Percentiles rank a stretch among this genome's conserved stretches.
Conservation (phyloP, 2,888 invertebrate species). For the Linnaemya tessellans region DNA sequence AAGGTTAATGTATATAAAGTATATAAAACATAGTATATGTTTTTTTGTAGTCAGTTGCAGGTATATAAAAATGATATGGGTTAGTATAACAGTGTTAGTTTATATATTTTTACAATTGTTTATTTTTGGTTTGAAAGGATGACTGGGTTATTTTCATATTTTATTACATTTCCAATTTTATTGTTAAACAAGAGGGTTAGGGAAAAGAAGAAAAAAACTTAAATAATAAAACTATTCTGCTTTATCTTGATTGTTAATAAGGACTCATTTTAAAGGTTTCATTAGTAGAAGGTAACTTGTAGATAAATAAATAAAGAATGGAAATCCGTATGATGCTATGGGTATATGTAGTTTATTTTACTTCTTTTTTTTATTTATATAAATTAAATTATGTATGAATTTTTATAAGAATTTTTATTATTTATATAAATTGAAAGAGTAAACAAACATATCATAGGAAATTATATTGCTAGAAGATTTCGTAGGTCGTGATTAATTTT, state of each 20-base stretch:
- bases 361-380: slow-evolving; percentile 35
- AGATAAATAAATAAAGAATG: slow-evolving; percentile 28
- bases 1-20: slow-evolving; percentile 22
- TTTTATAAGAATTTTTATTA: no score
- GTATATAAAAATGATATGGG: not conserved
- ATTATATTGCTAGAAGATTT: not conserved
- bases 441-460: not conserved
- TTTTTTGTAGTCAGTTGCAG: not conserved
- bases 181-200: slow-evolving; percentile 16
- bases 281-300: slow-evolving; percentile 7
- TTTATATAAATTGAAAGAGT: not conserved
- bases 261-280: slow-evolving; percentile 12
- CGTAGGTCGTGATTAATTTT: slow-evolving; percentile 54
- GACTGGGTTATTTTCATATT: slow-evolving; percentile 33
- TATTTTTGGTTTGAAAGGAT: slow-evolving; percentile 44
- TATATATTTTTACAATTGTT: slow-evolving; percentile 15
- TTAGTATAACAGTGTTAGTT: slow-evolving; percentile 3
- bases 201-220: slow-evolving; percentile 53
- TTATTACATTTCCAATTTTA: slow-evolving; percentile 15
- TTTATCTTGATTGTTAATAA: slow-evolving; percentile 31
- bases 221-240: slow-evolving; percentile 54
- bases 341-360: slow-evolving; percentile 38
- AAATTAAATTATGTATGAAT: slow-evolving; percentile 25
- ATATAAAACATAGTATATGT: not conserved
- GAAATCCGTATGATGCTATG: slow-evolving; percentile 52